Evolutionary conservation across 2,888 invertebrate species (phyloP).

Genomic region (Drosophila peninsularis): DNA sequence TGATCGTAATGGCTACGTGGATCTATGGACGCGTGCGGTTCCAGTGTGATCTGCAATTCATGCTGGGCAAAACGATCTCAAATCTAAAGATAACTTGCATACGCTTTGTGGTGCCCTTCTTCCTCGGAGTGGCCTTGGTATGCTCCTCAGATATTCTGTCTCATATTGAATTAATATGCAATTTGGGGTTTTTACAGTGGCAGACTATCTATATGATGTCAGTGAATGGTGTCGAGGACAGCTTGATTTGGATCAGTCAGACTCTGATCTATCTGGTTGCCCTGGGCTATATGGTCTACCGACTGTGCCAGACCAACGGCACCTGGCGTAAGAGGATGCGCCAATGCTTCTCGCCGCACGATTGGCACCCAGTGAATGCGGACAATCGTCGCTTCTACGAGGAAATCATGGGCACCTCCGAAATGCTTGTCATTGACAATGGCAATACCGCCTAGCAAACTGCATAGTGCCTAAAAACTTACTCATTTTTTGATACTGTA

Average conservation of each 20-base stretch:
- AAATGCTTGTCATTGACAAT: conserved; percentile 80
- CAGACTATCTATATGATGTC: conserved; percentile 37
- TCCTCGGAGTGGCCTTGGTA: conserved; percentile 77
- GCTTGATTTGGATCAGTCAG: conserved; percentile 67
- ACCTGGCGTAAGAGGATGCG: conserved; percentile 72
- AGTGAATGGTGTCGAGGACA: conserved; percentile 40
- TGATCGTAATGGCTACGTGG: conserved; percentile 92
- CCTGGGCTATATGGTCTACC: conserved; percentile 78
- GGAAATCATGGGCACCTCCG: conserved; percentile 82
- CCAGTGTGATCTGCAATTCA: conserved; percentile 89
- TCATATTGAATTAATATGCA: not conserved
- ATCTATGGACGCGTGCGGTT: conserved; percentile 90
- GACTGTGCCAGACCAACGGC: conserved; percentile 77
- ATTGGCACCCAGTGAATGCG: conserved; percentile 84
- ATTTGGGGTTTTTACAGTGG: conserved; percentile 26
- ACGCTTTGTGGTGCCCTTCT: conserved; percentile 81
- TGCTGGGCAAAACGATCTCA: conserved; percentile 88
- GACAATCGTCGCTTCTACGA: conserved; percentile 83
- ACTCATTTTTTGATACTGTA: conserved; percentile 31
- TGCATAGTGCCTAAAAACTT: conserved; percentile 61
- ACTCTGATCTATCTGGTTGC: conserved; percentile 71
- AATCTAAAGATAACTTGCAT: conserved; percentile 84
- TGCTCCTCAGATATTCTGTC: conserved; percentile 3
- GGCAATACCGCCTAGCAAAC: conserved; percentile 35
- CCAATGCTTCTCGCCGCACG: conserved; percentile 83